Conservation (phyloP, 2,113 vertebrate genomes). For the Anser cygnoides region DNA sequence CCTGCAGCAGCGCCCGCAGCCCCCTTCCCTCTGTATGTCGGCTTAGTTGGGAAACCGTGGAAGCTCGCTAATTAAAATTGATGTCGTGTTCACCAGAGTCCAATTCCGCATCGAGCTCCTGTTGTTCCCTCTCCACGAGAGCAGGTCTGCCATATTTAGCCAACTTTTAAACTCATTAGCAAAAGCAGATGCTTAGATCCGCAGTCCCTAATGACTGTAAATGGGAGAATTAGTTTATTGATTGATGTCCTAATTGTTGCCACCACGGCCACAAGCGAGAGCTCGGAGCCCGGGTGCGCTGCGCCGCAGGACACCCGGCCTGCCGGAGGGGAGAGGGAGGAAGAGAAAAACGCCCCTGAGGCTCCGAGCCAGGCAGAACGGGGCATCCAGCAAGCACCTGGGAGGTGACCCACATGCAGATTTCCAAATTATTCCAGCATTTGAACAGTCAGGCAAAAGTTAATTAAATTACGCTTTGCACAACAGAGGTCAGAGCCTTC, state of each 20-base stretch:
- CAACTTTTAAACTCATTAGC: slow-evolving; percentile 62
- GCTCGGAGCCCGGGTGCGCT: neutral
- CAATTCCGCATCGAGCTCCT: slow-evolving; percentile 20
- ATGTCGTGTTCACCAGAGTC: neutral
- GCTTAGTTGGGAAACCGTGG: neutral
- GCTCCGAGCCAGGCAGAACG: neutral
- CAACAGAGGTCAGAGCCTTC: neutral
- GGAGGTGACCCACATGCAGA: neutral
- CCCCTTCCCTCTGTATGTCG: neutral
- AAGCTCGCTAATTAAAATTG: slow-evolving; percentile 42
- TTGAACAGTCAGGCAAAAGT: neutral
- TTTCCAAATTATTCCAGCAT: neutral
- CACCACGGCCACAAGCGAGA: slow-evolving; percentile 15
- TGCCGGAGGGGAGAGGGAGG: neutral
- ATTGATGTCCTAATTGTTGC: slow-evolving; percentile 64
- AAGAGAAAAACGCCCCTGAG: neutral
- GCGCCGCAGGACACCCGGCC: neutral
- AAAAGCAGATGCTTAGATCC: slow-evolving; percentile 41
- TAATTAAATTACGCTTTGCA: slow-evolving; percentile 44
- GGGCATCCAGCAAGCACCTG: neutral
- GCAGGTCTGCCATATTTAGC: slow-evolving; percentile 41
- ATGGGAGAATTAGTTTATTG: slow-evolving; percentile 63
- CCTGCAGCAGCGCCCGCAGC: neutral
- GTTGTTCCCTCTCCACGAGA: neutral
- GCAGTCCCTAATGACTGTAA: slow-evolving; percentile 63